Base-by-base conservation (phyloP, 2,113 vertebrate genomes). In the Leucopsar rothschildi region DNA sequence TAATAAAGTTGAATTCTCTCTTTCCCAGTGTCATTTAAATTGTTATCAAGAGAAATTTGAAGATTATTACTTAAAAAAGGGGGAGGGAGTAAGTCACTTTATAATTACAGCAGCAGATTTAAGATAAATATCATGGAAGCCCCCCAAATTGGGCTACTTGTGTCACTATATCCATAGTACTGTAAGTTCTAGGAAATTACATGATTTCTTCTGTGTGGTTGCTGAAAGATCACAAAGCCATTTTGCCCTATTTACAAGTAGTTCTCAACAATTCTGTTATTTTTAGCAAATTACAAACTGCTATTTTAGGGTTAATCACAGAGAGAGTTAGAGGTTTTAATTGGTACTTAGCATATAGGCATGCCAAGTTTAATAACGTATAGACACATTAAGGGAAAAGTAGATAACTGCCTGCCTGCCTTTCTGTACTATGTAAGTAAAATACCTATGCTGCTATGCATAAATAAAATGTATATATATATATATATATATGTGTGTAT, bases 291-390 rank as follows among this genome's bases (percentile, higher is more conserved):
- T n/a, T 59, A 44, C 7, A 81, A 69, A 37, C 79, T 61, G 49
- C 31, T 80, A 31, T 57, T 94, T 95, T 70, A 95, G 97, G 97
- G 97, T 98, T 98, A 98, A 98, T 75, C 37, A 13, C 45, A 14
- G 37, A 40, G 65, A 70, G 64, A 86, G 33, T n/a, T 71, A 27
- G 70, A 80, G 75, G 27, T 64, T 95, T 94, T 89, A 83, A 95
- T 91, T 88, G 81, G 82, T 92, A 93, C 56, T 90, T 81, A 95
- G 82, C 85, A 79, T 53, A 76, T 23, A 87, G 83, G n/a, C 3
- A 0, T 91, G 66, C 92, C 95, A 91, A 88, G 49, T 76, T 86
- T 72, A 76, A 92, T 75, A 95, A 95, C 0, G 0, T 81, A 72
- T 95, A 93, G 49, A 86, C 53, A 72, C 70, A 33, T 50, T 44